Conservation (phyloP, 2,113 vertebrate species). For the Thunnus maccoyii region DNA sequence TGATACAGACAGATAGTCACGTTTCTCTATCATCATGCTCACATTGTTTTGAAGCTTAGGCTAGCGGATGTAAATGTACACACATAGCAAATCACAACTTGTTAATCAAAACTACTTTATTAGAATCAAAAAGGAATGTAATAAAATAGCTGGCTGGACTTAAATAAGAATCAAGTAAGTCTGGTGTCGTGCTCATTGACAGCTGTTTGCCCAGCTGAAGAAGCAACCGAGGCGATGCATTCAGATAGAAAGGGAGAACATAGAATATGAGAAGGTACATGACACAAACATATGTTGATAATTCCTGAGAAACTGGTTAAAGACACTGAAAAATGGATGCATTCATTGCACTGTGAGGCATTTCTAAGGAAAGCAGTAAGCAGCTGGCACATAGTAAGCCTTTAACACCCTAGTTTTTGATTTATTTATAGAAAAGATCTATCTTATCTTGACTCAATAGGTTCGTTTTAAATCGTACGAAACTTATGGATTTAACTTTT, state of each 20-base stretch:
- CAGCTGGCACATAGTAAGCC: constrained; percentile 40
- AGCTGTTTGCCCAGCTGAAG: background rate
- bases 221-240: background rate
- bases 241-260: background rate
- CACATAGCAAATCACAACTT: no score
- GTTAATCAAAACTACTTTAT: no score
- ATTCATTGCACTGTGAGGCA: constrained; percentile 20
- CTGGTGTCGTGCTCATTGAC: background rate
- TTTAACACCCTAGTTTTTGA: constrained; percentile 44
- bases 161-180: background rate
- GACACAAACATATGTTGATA: background rate
- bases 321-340: constrained; percentile 41
- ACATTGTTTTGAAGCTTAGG: no score
- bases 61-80: no score
- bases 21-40: no score
- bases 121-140: no score
- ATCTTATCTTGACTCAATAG: constrained; percentile 33
- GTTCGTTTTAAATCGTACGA: constrained; percentile 34
- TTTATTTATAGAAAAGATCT: constrained; percentile 53
- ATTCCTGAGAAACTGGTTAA: constrained; percentile 32
- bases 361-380: constrained; percentile 39
- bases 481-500: constrained; percentile 27
- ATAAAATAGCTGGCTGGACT: no score
- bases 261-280: background rate
- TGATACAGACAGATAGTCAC: no score